Evolutionary conservation across 2,888 invertebrate genomes (phyloP), one percentile per base, ranked within the genome.

Genomic region (Dioctria rufipes): DNA sequence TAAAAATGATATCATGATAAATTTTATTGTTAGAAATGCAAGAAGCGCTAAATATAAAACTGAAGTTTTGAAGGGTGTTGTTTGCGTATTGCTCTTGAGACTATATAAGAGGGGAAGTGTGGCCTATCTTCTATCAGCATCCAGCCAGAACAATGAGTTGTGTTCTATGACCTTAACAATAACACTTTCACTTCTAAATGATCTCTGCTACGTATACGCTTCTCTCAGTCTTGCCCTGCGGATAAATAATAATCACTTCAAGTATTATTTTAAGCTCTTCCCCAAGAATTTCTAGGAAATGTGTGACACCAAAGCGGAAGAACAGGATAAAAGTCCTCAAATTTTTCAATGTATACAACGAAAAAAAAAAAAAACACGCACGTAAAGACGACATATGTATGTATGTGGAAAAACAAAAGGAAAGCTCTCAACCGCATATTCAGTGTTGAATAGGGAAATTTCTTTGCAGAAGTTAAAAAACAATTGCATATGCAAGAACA

Each of bases 271-370:
- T 73, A 63, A 63, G 77, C 37, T 61, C 51, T 77, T 77, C 77
- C 77, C 43, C 49, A 9, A 46, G 40, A 63, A 63, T 43, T 39
- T 63, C 61, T 77, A 77, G 77, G 77, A 63, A 77, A 77, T 77
- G 77, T 77, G 77, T 77, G 63, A 77, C 77, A 77, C 77, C 63
- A 63, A 77, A 77, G 63, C 61, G 77, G 77, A 77, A 77, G 77
- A 77, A 25, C 43, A 25, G 77, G 63, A 77, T 77, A 77, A 77
- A 77, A 77, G 77, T 37, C 77, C 77, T 77, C 42, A 77, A 77
- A 63, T 46, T 37, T 63, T 60, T 42, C 49, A 40, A 73, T 73
- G 58, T 73, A 73, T 58, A n/a, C n/a, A n/a, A n/a, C n/a, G n/a
- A 46, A 73, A 77, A 77, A 39, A 63, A 63, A 25, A 25, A 25